Conservation (phyloP, 2,113 vertebrate genomes). For the Dasypus novemcinctus region DNA sequence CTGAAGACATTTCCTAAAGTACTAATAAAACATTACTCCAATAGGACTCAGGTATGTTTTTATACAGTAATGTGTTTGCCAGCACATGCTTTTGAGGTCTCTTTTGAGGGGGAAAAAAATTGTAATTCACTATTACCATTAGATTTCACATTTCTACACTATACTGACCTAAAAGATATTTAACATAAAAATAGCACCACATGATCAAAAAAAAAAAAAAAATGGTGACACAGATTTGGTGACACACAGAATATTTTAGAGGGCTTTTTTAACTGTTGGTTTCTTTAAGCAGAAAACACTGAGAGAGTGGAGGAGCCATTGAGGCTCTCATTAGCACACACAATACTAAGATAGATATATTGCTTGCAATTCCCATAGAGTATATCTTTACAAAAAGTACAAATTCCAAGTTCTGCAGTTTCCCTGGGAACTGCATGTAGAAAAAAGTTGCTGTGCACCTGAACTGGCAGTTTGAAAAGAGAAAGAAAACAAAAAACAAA, state of each 20-base stretch:
- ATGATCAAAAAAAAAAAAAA: conserved; percentile 74
- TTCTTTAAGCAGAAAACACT: conserved; percentile 81
- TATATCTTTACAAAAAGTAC: conserved; percentile 85
- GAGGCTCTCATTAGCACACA: conserved; percentile 82
- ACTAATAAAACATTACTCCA: neutral
- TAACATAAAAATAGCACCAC: conserved; percentile 86
- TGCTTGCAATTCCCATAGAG: conserved; percentile 85
- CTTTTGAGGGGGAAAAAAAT: conserved; percentile 55
- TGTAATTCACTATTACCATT: conserved; percentile 74
- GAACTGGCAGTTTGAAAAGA: conserved; percentile 83
- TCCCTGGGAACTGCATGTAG: conserved; percentile 83
- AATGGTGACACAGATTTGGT: conserved; percentile 77
- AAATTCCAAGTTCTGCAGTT: conserved; percentile 85
- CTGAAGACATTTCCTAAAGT: conserved; percentile 28
- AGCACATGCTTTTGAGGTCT: conserved; percentile 82
- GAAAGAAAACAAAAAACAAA: conserved; percentile 13
- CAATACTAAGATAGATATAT: conserved; percentile 84
- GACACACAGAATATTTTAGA: conserved; percentile 75
- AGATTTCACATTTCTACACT: conserved; percentile 84
- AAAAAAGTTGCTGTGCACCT: conserved; percentile 87
- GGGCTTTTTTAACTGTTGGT: conserved; percentile 77
- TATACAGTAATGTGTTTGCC: conserved; percentile 76
- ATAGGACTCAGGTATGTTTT: conserved; percentile 37
- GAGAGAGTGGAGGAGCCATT: conserved; percentile 77
- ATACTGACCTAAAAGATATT: conserved; percentile 82